phyloP scores from a whole-genome alignment of 1,140 invertebrate species.

The Trypoxylus dichotomus region DNA sequence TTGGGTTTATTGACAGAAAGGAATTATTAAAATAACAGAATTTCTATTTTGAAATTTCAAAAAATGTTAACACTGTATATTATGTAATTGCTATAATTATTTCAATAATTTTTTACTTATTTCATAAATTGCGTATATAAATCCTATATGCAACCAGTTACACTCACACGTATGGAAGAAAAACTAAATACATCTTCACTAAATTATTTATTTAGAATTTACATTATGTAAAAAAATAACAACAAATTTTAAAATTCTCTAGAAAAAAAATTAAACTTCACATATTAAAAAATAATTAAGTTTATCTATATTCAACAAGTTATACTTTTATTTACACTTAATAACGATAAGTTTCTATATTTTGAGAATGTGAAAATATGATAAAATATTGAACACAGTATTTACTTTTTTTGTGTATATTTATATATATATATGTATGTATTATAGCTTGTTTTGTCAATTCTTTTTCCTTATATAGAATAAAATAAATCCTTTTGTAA shows the following conservation, averaged over 20 bases:
- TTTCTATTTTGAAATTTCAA: no score
- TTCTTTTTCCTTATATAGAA: background rate
- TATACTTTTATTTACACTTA: slow-evolving; percentile 6
- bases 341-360: background rate
- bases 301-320: slow-evolving; percentile 16
- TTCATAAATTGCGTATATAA: no score
- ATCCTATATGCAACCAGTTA: background rate
- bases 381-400: slow-evolving; percentile 15
- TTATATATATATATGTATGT: background rate
- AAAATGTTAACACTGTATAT: no score
- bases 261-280: background rate
- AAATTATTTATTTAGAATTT: slow-evolving; percentile 3
- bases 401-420: background rate
- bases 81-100: no score
- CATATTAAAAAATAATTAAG: background rate
- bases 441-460: background rate
- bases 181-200: background rate
- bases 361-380: background rate
- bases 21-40: no score
- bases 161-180: background rate
- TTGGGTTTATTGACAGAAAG: no score
- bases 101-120: no score
- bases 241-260: background rate
- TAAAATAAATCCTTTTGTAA: slow-evolving; percentile 2
- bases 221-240: background rate